Conservation (phyloP, 2,888 invertebrate genomes). For the Tenthredo notha region DNA sequence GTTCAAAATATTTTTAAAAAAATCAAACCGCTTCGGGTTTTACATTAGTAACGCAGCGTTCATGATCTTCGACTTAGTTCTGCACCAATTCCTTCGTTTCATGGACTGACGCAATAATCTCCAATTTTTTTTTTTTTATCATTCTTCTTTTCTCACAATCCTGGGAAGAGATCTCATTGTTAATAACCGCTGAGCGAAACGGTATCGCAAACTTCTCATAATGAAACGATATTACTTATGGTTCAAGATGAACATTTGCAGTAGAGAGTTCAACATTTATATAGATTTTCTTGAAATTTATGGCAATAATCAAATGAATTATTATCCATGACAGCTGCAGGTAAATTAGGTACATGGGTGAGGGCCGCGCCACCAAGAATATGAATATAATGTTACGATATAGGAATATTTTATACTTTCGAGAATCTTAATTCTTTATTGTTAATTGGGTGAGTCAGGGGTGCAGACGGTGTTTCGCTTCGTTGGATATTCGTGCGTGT, state of each 20-base stretch:
- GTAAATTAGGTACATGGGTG: not conserved
- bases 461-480: conserved; percentile 7
- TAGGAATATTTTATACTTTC: not conserved
- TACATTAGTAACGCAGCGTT: not conserved
- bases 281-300: not conserved
- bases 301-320: not conserved
- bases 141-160: not conserved
- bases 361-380: not conserved
- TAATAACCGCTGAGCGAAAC: not conserved
- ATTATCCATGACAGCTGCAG: not conserved
- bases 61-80: not conserved
- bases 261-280: not conserved
- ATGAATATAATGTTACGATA: not conserved
- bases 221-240: not conserved
- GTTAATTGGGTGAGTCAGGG: conserved; percentile 33
- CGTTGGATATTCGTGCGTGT: conserved; percentile 36
- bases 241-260: not conserved
- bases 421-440: not conserved
- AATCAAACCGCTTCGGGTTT: not conserved
- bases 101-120: not conserved
- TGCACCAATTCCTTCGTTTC: not conserved
- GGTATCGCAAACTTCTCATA: not conserved
- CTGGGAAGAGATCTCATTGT: not conserved
- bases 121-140: not conserved
- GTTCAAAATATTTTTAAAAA: not conserved